Evolutionary conservation across 2,113 vertebrate species (phyloP).

Genomic region (Peromyscus leucopus): DNA sequence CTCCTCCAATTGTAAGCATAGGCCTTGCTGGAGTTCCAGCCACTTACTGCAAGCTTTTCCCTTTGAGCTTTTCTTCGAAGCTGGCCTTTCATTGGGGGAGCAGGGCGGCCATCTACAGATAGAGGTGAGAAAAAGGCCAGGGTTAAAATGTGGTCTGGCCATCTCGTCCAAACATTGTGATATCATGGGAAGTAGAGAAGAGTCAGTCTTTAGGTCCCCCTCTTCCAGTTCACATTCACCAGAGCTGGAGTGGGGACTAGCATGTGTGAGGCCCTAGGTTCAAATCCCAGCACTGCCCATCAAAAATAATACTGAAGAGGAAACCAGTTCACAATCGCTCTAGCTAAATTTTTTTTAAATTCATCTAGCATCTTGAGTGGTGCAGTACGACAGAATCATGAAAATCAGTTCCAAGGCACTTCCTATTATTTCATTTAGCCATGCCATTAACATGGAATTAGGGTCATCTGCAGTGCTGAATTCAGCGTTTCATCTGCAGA

Average conservation of each 20-base stretch:
- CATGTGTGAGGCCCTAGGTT: background rate
- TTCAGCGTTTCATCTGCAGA: slow-evolving; percentile 48
- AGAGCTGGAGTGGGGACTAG: background rate
- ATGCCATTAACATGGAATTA: slow-evolving; percentile 2
- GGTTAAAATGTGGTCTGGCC: background rate
- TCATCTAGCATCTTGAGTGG: background rate
- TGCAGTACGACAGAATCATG: background rate
- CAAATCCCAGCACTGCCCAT: background rate
- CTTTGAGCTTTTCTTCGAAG: slow-evolving; percentile 88
- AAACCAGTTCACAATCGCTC: background rate
- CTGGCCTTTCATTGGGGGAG: slow-evolving; percentile 91
- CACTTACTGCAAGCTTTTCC: slow-evolving; percentile 90
- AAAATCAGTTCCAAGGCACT: slow-evolving; percentile 8
- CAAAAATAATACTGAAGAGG: background rate
- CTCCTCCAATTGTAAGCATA: background rate
- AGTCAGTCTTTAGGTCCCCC: background rate
- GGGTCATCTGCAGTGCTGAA: background rate
- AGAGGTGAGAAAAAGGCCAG: slow-evolving; percentile 32
- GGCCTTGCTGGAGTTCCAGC: background rate
- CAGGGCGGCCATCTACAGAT: slow-evolving; percentile 90
- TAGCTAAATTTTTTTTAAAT: slow-evolving; percentile 6
- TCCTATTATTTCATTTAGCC: slow-evolving; percentile 13
- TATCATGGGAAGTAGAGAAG: background rate
- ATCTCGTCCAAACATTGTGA: background rate
- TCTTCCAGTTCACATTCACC: background rate